Evolutionary conservation across 2,888 invertebrate species (phyloP), one percentile per base, ranked within the genome.

Genomic region (Sturmia bella): DNA sequence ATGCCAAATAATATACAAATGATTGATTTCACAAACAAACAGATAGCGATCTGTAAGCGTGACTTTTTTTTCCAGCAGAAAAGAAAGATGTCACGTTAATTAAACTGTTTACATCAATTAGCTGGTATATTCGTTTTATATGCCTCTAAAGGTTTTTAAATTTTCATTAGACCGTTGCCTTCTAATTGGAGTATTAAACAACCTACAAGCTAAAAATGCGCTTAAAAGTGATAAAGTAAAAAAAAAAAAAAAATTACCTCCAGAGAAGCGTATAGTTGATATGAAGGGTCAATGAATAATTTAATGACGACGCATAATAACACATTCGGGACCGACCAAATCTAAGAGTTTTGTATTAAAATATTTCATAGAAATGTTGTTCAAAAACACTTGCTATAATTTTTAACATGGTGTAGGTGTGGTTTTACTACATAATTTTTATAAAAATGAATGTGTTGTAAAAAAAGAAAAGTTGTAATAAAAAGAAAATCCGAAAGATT

Each of bases 161-260:
- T 61, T 72, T 72, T 61, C 41, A 72, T n/a, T 19, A 61, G 50
- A 17, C 27, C 61, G 48, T 24, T 24, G 43, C 24, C 43, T 61
- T 52, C 4, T 32, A 32, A 61, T 72, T 50, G 41, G 45, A 13
- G 5, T 21, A 39, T 13, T 19, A 21, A 2, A 17, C 12, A 27
- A 27, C 27, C 6, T 32, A 3, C 9, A 56, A 39, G 54, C 27
- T 56, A 39, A 57, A 13, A 32, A 13, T 39, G 37, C 17, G 19
- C 39, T 17, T 24, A 37, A 2, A 57, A 39, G n/a, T 57, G 57
- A 56, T 57, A 57, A 21, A 12, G 0, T 11, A 19, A 17, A 43
- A 17, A 13, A 13, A 17, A 32, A 32, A 17, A 12, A 37, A 17
- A 54, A 43, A 43, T 68, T 68, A n/a, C n/a, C n/a, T n/a, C n/a